Evolutionary conservation across 2,797 vertebrate species (phyloP).

Genomic region (Vultur gryphus): DNA sequence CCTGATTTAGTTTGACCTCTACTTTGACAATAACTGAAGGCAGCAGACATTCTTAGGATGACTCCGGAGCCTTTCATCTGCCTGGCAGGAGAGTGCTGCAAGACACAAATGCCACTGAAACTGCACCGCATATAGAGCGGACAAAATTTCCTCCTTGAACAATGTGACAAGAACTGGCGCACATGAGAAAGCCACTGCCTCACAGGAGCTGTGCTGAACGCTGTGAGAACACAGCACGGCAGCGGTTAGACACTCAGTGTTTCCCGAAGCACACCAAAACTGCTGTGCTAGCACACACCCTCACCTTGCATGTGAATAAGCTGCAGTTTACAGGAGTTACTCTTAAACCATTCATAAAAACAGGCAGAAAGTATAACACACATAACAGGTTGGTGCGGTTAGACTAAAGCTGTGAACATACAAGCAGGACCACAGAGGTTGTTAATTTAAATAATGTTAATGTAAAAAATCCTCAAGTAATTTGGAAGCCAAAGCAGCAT

Average conservation of each 20-base stretch:
- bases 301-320: neutral
- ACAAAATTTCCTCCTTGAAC: neutral
- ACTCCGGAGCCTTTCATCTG: neutral
- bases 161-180: neutral
- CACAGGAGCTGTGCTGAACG: neutral
- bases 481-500: neutral
- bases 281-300: neutral
- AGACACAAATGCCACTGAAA: neutral
- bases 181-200: neutral
- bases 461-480: neutral
- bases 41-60: neutral
- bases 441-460: neutral
- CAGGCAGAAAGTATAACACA: neutral
- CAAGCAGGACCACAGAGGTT: neutral
- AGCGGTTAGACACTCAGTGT: fast-evolving
- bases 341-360: neutral
- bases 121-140: neutral
- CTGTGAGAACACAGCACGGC: fast-evolving
- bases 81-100: neutral
- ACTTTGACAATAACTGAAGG: neutral
- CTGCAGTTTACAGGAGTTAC: neutral
- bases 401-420: neutral
- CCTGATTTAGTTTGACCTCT: neutral
- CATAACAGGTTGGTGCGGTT: neutral
- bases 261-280: neutral